Evolutionary conservation across 2,113 vertebrate genomes (phyloP).

Genomic region (Oxyruncus cristatus): DNA sequence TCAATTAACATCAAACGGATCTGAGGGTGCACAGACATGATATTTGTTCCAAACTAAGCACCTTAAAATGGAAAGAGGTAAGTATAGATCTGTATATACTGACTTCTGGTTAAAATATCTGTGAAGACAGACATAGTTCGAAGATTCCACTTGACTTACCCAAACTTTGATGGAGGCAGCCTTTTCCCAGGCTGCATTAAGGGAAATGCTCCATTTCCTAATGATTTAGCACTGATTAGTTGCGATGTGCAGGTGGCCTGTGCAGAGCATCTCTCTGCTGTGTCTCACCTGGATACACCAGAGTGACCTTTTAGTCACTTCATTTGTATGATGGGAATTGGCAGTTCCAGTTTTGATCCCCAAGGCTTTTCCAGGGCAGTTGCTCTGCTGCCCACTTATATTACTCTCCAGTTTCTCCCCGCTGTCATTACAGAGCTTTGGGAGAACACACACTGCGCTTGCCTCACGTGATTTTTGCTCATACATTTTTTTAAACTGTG

Average conservation of each 20-base stretch:
- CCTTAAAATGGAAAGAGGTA: neutral
- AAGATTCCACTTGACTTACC: neutral
- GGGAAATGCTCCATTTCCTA: neutral
- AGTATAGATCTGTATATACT: neutral
- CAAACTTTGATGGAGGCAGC: neutral
- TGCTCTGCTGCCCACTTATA: neutral
- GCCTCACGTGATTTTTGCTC: neutral
- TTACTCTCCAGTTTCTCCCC: neutral
- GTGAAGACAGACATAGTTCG: neutral
- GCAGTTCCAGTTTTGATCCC: neutral
- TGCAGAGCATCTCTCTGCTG: neutral
- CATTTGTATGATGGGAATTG: neutral
- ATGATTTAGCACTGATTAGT: neutral
- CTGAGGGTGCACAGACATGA: neutral
- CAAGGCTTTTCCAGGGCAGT: neutral
- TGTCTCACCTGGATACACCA: neutral
- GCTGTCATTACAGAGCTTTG: neutral
- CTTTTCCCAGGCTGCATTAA: neutral
- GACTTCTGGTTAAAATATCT: neutral
- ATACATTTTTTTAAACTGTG: rapidly evolving
- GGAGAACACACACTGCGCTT: neutral
- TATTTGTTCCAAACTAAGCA: neutral
- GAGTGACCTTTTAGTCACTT: neutral
- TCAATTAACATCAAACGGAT: neutral
- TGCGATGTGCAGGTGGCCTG: neutral